Evolutionary conservation across 1,140 invertebrate genomes (phyloP), one percentile per base, ranked within the genome.

Genomic region (Diploscapter pachys): DNA sequence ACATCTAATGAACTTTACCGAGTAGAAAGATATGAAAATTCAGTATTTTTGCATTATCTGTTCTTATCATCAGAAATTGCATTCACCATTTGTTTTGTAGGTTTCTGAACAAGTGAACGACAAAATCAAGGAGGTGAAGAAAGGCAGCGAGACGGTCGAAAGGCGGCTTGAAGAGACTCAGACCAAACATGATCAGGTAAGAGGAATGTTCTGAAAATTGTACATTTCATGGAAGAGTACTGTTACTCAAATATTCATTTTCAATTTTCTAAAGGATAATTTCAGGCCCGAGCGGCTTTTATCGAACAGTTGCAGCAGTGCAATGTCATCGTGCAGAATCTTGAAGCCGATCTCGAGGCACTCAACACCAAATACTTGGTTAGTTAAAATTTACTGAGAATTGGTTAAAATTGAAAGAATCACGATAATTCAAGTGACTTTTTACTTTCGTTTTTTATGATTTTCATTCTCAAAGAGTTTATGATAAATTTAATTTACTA

Each of bases 121-220:
- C 4, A 86, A 82, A 49, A 87, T 87, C 78, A 84, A 89, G 5
- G 85, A 88, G 73, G 87, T 88, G 54, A 89, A 90, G 52, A 90
- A 92, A 79, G 89, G 89, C 75, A 89, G 89, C 76, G 83, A 93
- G 50, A 87, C 88, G 13, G 89, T 90, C 73, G 82, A 91, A 5
- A 89, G 90, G 73, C 68, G 68, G 4, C 56, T 70, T 5, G 68
- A 70, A 13, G 68, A 70, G 31, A 31, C 31, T 31, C 31, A 31
- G 31, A 31, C 31, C 31, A 31, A 31, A 31, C 31, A 31, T 31
- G 31, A 31, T 1, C 31, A 31, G 31, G 31, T 31, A 31, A 31
- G 31, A 31, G 31, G 31, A 31, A 31, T 31, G 31, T 31, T 31
- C 31, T 31, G 31, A 31, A 31, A 31, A 31, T 31, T 31, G 31